These are phyloP conservation scores for Glaucopsyche alexis DNA, from an alignment of 2,888 invertebrate species.

Conservation along the genomic window DNA sequence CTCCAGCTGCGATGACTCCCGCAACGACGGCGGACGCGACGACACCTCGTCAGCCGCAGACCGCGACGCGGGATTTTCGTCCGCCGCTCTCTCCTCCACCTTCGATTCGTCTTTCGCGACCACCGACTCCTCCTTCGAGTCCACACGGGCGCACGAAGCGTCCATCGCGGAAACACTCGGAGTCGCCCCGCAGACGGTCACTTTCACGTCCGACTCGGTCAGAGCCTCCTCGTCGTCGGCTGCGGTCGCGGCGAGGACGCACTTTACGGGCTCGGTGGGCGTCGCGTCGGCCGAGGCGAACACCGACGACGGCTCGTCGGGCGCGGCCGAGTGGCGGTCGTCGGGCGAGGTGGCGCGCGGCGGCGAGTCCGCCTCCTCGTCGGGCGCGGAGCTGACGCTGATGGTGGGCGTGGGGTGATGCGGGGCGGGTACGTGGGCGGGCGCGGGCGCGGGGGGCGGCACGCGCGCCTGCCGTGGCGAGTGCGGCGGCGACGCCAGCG, in stretches of 20 bases:
- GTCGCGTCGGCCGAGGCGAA: slow-evolving; percentile 70
- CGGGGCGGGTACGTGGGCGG: slow-evolving; percentile 59
- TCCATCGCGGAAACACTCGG: slow-evolving; percentile 41
- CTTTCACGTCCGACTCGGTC: slow-evolving; percentile 47
- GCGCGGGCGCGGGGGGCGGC: slow-evolving; percentile 55
- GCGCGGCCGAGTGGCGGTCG: slow-evolving; percentile 61
- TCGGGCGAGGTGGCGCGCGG: slow-evolving; percentile 57
- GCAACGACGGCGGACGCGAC: slow-evolving; percentile 28
- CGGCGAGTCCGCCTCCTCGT: slow-evolving; percentile 71
- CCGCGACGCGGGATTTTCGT: slow-evolving; percentile 32
- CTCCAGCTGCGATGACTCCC: slow-evolving; percentile 4
- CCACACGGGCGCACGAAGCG: slow-evolving; percentile 36
- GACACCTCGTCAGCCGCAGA: slow-evolving; percentile 32
- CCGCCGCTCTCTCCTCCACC: background rate
- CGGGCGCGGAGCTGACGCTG: slow-evolving; percentile 86
- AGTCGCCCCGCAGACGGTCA: slow-evolving; percentile 42
- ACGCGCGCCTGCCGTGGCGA: slow-evolving; percentile 57
- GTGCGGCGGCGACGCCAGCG: slow-evolving; percentile 66
- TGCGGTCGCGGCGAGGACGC: slow-evolving; percentile 43
- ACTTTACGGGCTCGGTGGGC: slow-evolving; percentile 64
- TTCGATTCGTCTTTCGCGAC: slow-evolving; percentile 43
- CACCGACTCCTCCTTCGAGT: slow-evolving; percentile 49
- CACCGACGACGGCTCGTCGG: slow-evolving; percentile 71
- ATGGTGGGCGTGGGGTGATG: slow-evolving; percentile 80
- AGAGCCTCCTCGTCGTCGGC: slow-evolving; percentile 45